Evolutionary conservation across 2,113 vertebrate genomes (phyloP), one percentile per base, ranked within the genome.

Genomic region (Leptocoma aspasia): DNA sequence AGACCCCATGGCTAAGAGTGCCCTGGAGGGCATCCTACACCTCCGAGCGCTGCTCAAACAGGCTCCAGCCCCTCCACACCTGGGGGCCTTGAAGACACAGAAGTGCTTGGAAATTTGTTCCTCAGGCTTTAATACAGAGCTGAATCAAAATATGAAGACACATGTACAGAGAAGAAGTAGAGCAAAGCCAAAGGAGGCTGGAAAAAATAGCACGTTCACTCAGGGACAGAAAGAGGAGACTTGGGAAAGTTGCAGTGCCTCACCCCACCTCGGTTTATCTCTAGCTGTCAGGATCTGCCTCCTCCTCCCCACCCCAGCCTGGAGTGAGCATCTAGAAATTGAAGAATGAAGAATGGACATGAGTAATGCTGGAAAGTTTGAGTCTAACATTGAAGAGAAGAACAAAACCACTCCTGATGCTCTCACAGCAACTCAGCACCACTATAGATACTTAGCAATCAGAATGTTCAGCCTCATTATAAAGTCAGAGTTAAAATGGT

Each of bases 21-120:
- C 15, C 17, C 27, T 10, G 15, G 31, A 71, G 24, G 31, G 9
- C 22, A 56, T 31, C 11, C 33, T n/a, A 75, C 0, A 0, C 31
- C 44, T 65, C 49, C 2, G 3, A 53, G 13, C 0, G 0, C 61
- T 50, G 35, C 49, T 61, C 28, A 31, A 37, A 50, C 4, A 30
- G 6, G 23, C 4, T 56, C 15, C 41, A 65, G 27, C 41, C 52
- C 14, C 22, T 77, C 21, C 63, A 73, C 4, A 9, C 8, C 24
- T 35, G 4, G 9, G 15, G 11, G 3, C 45, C 37, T 31, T 2
- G 0, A 3, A 53, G 44, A 10, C 26, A 63, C 24, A 47, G 10
- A 6, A 49, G 4, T 5, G 15, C 11, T 69, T 10, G 15, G 12
- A 10, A 19, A 3, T n/a, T 21, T 82, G 3, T 3, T 60, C 5